A percentile compares a stretch with the other conserved stretches of the same genome.
These are phyloP conservation scores for Sipha maydis DNA, from an alignment of 2,888 invertebrate species.

Conservation along the genomic window DNA sequence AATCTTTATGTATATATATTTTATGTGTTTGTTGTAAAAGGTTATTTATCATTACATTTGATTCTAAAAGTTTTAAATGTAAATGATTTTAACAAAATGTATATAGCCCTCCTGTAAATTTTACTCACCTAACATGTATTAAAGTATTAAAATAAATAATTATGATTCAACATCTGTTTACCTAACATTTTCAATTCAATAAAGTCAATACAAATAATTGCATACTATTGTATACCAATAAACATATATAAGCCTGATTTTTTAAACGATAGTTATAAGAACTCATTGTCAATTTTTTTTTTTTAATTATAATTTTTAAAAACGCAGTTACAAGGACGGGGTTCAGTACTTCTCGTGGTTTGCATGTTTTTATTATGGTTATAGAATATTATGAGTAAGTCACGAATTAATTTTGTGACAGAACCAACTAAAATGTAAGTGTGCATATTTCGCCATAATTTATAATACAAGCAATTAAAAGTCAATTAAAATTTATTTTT, in stretches of 20 bases:
- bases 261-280: not conserved
- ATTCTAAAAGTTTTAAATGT: constrained; percentile 20
- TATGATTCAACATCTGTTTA: constrained; percentile 12
- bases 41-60: not conserved
- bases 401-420: too few relatives aligned
- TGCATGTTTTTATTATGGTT: too few relatives aligned
- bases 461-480: too few relatives aligned
- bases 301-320: not conserved
- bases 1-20: not conserved
- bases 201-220: not conserved
- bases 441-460: too few relatives aligned
- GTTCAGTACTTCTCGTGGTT: too few relatives aligned
- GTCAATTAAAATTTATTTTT: too few relatives aligned
- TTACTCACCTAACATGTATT: not conserved
- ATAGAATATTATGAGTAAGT: too few relatives aligned
- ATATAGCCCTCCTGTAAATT: not conserved
- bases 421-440: too few relatives aligned
- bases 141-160: constrained; percentile 14
- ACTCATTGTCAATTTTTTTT: not conserved
- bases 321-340: not conserved
- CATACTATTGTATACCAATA: not conserved
- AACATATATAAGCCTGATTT: too few relatives aligned
- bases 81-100: constrained; percentile 20
- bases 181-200: constrained; percentile 22
- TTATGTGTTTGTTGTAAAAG: constrained; percentile 16